Conservation (phyloP, 1,140 invertebrate genomes). For the Drosophila lacteicornis region DNA sequence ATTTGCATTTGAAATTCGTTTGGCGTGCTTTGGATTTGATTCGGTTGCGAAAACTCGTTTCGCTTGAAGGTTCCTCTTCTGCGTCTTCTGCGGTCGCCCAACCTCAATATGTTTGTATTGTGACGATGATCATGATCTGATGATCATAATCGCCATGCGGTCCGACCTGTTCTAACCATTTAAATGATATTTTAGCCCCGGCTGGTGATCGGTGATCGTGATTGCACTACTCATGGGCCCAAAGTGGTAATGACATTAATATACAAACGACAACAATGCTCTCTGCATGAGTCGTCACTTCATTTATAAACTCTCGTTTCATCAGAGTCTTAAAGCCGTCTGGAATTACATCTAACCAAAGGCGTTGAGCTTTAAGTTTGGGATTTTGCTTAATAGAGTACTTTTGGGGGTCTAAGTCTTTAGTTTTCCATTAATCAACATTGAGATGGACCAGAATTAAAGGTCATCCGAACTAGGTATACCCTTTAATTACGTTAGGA, state of each 20-base stretch:
- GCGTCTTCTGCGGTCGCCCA: slow-evolving; percentile 13
- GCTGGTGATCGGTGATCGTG: slow-evolving; percentile 3
- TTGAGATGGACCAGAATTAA: no score
- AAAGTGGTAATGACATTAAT: background rate
- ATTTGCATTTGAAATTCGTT: slow-evolving; percentile 15
- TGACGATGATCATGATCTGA: slow-evolving; percentile 15
- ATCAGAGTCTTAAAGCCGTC: background rate
- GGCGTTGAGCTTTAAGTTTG: background rate
- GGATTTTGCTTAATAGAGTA: no score
- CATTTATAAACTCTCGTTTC: background rate
- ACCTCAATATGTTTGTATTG: background rate
- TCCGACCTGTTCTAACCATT: slow-evolving; percentile 25
- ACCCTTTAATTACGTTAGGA: no score
- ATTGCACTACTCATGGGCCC: slow-evolving; percentile 13
- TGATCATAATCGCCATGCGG: slow-evolving; percentile 14
- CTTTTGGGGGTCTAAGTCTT: no score
- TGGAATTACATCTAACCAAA: background rate
- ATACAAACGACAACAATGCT: background rate
- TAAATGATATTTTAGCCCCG: slow-evolving; percentile 1
- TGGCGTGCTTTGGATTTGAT: slow-evolving; percentile 12
- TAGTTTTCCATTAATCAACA: no score
- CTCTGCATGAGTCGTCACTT: background rate
- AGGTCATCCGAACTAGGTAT: no score
- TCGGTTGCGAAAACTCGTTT: slow-evolving; percentile 27
- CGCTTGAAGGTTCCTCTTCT: slow-evolving; percentile 20